These are phyloP conservation scores for Coenonympha glycerion DNA, from an alignment of 2,888 invertebrate species.

Conservation along the genomic window DNA sequence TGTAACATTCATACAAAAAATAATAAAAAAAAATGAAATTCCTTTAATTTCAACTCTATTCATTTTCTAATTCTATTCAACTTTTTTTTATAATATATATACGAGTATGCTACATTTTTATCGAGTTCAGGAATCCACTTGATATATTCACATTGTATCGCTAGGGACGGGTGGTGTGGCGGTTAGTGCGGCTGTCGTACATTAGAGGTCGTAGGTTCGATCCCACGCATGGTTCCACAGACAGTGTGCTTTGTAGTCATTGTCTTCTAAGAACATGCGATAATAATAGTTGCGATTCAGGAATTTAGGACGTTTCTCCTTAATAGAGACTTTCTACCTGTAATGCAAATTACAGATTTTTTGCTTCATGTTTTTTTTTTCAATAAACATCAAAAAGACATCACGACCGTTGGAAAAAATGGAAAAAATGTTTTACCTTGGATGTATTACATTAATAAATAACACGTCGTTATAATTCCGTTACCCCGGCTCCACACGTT, in stretches of 20 bases:
- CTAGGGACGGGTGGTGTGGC: constrained; percentile 29
- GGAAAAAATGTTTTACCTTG: too few species aligned
- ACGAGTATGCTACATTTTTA: too few species aligned
- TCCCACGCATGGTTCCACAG: constrained; percentile 64
- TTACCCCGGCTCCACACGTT: too few species aligned
- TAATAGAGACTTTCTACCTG: constrained; percentile 34
- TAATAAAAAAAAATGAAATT: too few species aligned
- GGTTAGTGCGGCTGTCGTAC: constrained; percentile 14
- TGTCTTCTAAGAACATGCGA: constrained; percentile 69
- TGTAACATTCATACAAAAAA: too few species aligned
- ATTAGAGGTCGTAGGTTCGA: constrained; percentile 43
- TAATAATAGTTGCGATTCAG: constrained; percentile 41
- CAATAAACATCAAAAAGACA: too few species aligned
- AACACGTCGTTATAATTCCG: too few species aligned
- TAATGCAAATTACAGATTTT: constrained; percentile 29
- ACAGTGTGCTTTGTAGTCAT: constrained; percentile 48
- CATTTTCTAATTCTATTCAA: too few species aligned
- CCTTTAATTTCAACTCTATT: too few species aligned
- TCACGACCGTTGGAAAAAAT: too few species aligned
- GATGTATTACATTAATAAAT: too few species aligned
- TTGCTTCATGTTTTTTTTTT: background rate
- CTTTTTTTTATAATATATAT: too few species aligned
- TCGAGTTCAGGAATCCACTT: constrained; percentile 9
- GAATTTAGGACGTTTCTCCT: constrained; percentile 34
- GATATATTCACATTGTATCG: constrained; percentile 24